Conservation (phyloP, 2,797 vertebrate species). For the Anguilla obscura region DNA sequence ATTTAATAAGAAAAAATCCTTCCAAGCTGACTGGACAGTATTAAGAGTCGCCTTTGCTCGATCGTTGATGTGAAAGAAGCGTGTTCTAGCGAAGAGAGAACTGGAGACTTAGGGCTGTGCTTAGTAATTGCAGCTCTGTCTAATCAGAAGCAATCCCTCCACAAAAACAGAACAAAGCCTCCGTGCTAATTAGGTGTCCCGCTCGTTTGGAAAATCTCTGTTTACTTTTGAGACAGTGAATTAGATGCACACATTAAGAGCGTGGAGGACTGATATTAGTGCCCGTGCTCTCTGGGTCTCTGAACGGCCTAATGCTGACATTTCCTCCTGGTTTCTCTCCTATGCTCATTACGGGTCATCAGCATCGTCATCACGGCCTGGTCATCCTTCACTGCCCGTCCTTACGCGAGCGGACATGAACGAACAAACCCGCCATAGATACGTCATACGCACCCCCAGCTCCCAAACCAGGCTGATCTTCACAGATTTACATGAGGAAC, state of each 20-base stretch:
- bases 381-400: neutral
- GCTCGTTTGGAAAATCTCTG: neutral
- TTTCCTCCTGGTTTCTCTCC: neutral
- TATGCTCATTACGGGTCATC: neutral
- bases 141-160: neutral
- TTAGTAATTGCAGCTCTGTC: constrained; percentile 18
- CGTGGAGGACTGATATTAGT: neutral
- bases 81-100: neutral
- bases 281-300: neutral
- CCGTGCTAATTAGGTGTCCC: neutral
- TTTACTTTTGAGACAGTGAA: constrained; percentile 24
- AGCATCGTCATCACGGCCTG: neutral
- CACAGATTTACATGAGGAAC: neutral
- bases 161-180: constrained; percentile 18
- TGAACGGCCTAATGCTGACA: neutral
- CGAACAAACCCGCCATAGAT: neutral
- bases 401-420: neutral
- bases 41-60: neutral
- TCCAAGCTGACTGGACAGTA: neutral
- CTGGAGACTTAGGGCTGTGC: neutral
- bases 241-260: neutral
- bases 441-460: no score
- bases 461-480: neutral
- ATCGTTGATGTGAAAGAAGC: neutral
- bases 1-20: neutral